Evolutionary conservation across 1,140 invertebrate species (phyloP), one percentile per base, ranked within the genome.

Genomic region (Drosophila pallidifrons): DNA sequence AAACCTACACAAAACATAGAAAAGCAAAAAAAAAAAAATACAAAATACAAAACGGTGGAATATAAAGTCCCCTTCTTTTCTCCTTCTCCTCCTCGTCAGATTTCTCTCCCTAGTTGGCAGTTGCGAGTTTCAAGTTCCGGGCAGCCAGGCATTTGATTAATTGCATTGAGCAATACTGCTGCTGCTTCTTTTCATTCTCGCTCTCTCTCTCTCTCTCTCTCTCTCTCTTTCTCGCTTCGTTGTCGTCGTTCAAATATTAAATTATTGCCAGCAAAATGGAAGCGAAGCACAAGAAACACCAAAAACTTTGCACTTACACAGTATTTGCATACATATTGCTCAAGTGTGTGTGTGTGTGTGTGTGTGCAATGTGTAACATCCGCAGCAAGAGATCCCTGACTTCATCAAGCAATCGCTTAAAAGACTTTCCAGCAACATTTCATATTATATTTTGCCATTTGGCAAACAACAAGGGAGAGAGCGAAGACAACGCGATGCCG

Each of bases 111-210:
- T 5, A 43, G 41, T 43, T 43, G 41, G 41, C 41, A 47, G 45
- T 20, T 47, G 15, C 45, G 13, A 47, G 45, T 47, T 47, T 47
- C 45, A 28, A 61, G 28, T 70, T 70, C 60, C 67, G 58, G 25
- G 51, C 67, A 63, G 54, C 61, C 75, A 82, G 45, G 45, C 76
- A 69, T 76, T 82, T 79, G 81, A 82, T 82, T 82, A 82, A 82
- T 82, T 82, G 80, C 80, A 82, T 82, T 82, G 75, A 68, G 80
- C 54, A 41, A 28, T 13, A n/a, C n/a, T 41, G 38, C 38, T 43
- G 3, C 41, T 45, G 8, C 69, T 28, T 8, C 45, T 35, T 8
- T 32, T 47, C 8, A 25, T 25, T 25, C 20, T 25, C 0, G 3
- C 20, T 25, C 20, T 25, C 20, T 25, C 20, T 25, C 20, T 25